Evolutionary conservation across 2,888 invertebrate species (phyloP).

Genomic region (Hecatera dysodea): DNA sequence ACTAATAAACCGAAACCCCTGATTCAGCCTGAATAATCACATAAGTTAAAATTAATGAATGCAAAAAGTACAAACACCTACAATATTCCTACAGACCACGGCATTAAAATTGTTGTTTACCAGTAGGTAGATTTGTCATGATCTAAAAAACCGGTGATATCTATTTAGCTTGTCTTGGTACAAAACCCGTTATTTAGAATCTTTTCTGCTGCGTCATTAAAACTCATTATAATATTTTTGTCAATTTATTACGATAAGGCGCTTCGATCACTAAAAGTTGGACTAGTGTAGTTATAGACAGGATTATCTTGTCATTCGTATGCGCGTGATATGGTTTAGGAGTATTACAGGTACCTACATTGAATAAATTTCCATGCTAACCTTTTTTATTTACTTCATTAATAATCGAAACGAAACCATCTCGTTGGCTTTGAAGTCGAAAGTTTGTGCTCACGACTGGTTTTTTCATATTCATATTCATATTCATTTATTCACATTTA

Average conservation of each 20-base stretch:
- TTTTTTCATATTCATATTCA: no score
- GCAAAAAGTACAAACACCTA: constrained; percentile 25
- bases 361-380: no score
- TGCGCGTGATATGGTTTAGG: background rate
- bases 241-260: background rate
- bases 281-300: background rate
- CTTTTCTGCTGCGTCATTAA: background rate
- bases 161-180: background rate
- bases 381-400: no score
- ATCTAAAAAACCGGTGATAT: constrained; percentile 24
- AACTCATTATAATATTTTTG: constrained; percentile 2
- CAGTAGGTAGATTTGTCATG: background rate
- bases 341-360: background rate
- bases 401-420: no score
- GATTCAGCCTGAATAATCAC: background rate
- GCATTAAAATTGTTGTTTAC: background rate
- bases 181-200: constrained; percentile 13
- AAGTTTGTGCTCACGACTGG: background rate
- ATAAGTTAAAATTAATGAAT: background rate
- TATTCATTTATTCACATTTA: no score
- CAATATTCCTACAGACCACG: constrained; percentile 7
- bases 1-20: background rate
- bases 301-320: background rate
- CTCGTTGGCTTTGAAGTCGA: no score
- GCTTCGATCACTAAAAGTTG: background rate